A percentile compares a stretch with the other conserved stretches of the same genome.
Conservation (phyloP, 2,113 vertebrate genomes). For the Polypterus bichir region DNA sequence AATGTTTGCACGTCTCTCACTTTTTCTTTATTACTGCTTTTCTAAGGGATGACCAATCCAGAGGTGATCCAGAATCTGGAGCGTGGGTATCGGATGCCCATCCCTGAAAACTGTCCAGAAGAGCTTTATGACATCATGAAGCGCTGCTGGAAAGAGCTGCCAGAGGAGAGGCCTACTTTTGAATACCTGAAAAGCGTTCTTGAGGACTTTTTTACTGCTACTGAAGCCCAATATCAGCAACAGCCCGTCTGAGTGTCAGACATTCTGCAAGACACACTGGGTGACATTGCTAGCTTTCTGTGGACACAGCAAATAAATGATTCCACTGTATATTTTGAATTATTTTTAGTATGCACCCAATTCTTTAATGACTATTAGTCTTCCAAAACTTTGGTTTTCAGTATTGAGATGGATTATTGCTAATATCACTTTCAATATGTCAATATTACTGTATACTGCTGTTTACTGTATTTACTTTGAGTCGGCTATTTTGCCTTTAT, state of each 20-base stretch:
- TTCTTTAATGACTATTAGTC: too few species aligned
- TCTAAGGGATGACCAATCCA: slow-evolving; percentile 86
- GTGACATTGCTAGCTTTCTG: too few species aligned
- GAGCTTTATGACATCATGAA: slow-evolving; percentile 75
- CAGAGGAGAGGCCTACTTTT: slow-evolving; percentile 83
- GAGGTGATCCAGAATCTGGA: slow-evolving; percentile 92
- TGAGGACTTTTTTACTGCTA: slow-evolving; percentile 89
- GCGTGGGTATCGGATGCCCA: slow-evolving; percentile 77
- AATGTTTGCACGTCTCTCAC: not conserved
- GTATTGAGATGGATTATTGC: too few species aligned
- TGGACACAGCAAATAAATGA: too few species aligned
- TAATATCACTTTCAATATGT: too few species aligned
- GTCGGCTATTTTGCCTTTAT: too few species aligned
- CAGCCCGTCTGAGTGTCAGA: slow-evolving; percentile 40
- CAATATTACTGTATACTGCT: too few species aligned
- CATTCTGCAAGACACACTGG: too few species aligned
- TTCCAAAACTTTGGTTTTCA: too few species aligned
- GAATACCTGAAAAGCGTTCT: slow-evolving; percentile 80
- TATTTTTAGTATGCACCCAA: too few species aligned
- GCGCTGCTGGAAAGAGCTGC: slow-evolving; percentile 75
- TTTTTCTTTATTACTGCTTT: accelerated
- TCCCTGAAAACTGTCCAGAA: slow-evolving; percentile 69
- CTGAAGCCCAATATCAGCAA: slow-evolving; percentile 86
- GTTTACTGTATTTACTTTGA: too few species aligned
- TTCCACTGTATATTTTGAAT: too few species aligned